A percentile compares a stretch with the other conserved stretches of the same genome.
phyloP scores from a whole-genome alignment of 2,888 invertebrate species.

The Ceratothoa steindachneri region DNA sequence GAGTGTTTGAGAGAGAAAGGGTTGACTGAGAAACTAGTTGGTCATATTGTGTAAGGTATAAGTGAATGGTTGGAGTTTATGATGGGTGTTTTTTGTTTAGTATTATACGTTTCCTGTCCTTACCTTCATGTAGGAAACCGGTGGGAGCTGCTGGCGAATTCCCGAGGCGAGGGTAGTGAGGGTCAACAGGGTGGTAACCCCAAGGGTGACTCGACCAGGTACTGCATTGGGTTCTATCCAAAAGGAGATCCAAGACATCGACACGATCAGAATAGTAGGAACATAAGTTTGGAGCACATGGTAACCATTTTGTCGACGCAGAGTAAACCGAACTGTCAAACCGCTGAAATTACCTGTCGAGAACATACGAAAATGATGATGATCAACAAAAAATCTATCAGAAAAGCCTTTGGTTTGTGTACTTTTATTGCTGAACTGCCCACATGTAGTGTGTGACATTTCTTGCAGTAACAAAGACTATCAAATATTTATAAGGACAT shows the following conservation, averaged over 20 bases:
- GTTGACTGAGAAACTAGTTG: too few relatives aligned
- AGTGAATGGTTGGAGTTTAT: too few relatives aligned
- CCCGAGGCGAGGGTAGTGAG: slow-evolving; percentile 43
- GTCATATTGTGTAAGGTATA: too few relatives aligned
- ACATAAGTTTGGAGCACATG: slow-evolving; percentile 48
- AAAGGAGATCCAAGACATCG: slow-evolving; percentile 48
- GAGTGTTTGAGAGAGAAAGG: too few relatives aligned
- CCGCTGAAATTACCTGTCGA: slow-evolving; percentile 43
- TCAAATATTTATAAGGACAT: too few relatives aligned
- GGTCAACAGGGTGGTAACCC: slow-evolving; percentile 42
- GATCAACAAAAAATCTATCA: background rate
- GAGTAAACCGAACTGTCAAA: slow-evolving; percentile 30
- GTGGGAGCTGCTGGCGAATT: slow-evolving; percentile 33
- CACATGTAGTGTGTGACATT: too few relatives aligned
- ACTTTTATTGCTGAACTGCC: too few relatives aligned
- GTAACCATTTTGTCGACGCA: slow-evolving; percentile 46
- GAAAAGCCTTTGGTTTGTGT: too few relatives aligned
- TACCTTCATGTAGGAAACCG: slow-evolving; percentile 45
- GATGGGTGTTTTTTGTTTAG: too few relatives aligned
- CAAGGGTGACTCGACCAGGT: slow-evolving; percentile 39
- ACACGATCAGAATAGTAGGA: slow-evolving; percentile 47
- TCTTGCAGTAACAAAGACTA: too few relatives aligned
- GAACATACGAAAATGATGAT: background rate
- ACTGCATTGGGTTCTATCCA: slow-evolving; percentile 47
- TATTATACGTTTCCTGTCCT: too few relatives aligned